phyloP scores from a whole-genome alignment of 37 sponge, comb jelly and placozoan species.

The Lycopodina hypogea region DNA sequence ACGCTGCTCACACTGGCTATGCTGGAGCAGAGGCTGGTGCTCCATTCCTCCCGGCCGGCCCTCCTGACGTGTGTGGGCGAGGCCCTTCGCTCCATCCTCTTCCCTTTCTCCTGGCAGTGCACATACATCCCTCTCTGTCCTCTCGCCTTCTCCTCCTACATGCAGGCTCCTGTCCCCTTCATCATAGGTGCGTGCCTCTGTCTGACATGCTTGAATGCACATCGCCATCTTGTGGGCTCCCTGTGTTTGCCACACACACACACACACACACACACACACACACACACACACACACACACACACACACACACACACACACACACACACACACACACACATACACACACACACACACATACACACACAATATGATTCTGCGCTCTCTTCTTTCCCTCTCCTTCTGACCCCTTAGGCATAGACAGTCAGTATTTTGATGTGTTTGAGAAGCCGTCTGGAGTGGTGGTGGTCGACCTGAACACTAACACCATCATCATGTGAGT shows the following conservation, averaged over 20 bases:
- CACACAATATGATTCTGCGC: too few species aligned
- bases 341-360: too few species aligned
- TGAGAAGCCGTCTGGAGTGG: constrained; percentile 64
- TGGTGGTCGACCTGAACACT: constrained; percentile 75
- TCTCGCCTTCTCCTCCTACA: constrained; percentile 64
- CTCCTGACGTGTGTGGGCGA: constrained; percentile 86
- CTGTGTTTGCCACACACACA: too few species aligned
- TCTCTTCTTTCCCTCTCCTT: too few species aligned
- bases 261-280: too few species aligned
- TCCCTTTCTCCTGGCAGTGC: constrained; percentile 90
- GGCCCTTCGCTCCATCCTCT: constrained; percentile 75
- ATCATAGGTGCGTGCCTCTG: constrained; percentile 64
- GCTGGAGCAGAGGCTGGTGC: constrained; percentile 82
- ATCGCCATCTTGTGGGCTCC: too few species aligned
- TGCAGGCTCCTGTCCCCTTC: constrained; percentile 88
- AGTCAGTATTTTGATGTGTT: constrained; percentile 72
- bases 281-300: too few species aligned
- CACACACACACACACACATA: too few species aligned
- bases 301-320: too few species aligned
- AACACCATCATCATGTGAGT: constrained; percentile 67
- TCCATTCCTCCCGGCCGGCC: constrained; percentile 80
- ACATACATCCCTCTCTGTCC: constrained; percentile 93
- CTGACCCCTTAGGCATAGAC: constrained; percentile 61
- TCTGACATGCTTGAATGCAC: neutral
- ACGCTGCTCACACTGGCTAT: constrained; percentile 68